Evolutionary conservation across 2,113 vertebrate genomes (phyloP).

Genomic region (Helogale parvula): DNA sequence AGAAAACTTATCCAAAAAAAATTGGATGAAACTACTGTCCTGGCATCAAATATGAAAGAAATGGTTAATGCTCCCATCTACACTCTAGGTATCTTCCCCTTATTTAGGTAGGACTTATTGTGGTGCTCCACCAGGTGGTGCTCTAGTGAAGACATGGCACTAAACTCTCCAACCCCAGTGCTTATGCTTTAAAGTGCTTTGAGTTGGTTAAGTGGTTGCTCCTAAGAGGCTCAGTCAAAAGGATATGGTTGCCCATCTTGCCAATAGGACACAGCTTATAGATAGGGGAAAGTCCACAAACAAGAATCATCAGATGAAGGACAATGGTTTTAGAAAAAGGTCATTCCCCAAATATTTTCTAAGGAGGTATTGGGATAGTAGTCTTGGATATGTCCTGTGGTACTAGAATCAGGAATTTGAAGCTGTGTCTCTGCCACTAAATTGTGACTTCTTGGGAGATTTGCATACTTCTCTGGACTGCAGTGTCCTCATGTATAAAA

Average conservation of each 20-base stretch:
- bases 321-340: background rate
- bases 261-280: background rate
- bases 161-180: background rate
- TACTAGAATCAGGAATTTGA: background rate
- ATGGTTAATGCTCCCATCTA: background rate
- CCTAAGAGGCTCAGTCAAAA: background rate
- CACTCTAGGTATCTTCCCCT: background rate
- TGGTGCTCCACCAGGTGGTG: slow-evolving; percentile 74
- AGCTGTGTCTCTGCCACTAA: background rate
- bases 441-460: background rate
- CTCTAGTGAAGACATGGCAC: slow-evolving; percentile 60
- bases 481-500: background rate
- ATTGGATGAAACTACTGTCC: slow-evolving; percentile 11
- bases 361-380: background rate
- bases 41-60: background rate
- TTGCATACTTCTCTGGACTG: background rate
- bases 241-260: background rate
- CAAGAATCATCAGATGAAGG: background rate
- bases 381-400: background rate
- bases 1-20: background rate
- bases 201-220: background rate
- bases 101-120: background rate
- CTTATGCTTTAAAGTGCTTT: slow-evolving; percentile 1
- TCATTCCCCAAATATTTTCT: background rate
- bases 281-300: background rate